These are phyloP conservation scores for Chiloscyllium plagiosum DNA, from an alignment of 2,113 vertebrate species.

Conservation along the genomic window DNA sequence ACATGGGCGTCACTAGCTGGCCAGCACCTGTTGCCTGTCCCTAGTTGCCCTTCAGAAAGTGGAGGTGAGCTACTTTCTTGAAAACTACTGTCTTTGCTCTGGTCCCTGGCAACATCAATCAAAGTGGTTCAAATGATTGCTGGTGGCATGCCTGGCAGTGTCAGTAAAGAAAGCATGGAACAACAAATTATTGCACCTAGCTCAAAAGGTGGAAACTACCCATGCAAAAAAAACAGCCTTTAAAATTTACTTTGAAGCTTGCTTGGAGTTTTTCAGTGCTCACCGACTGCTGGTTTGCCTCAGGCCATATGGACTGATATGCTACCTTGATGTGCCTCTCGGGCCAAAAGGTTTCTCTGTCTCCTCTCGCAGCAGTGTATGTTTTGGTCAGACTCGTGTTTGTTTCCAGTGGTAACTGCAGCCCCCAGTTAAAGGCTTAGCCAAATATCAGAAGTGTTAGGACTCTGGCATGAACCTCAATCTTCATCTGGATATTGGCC, in stretches of 20 bases:
- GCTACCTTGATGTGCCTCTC: neutral
- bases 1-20: too few species aligned
- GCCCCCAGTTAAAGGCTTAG: neutral
- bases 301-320: neutral
- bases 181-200: neutral
- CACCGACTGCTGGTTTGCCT: neutral
- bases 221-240: neutral
- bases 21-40: too few species aligned
- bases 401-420: neutral
- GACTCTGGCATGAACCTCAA: neutral
- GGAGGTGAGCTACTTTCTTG: neutral
- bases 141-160: neutral
- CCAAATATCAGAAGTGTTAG: neutral
- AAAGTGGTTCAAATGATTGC: neutral
- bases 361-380: neutral
- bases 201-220: neutral
- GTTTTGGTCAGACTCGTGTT: neutral
- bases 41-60: too few species aligned
- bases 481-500: neutral
- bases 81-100: neutral
- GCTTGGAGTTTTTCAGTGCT: neutral
- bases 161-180: neutral
- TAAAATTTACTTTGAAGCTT: neutral
- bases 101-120: neutral
- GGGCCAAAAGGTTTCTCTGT: neutral